These are phyloP conservation scores for Neoitamus cyanurus DNA, from an alignment of 2,888 invertebrate species.

Conservation along the genomic window DNA sequence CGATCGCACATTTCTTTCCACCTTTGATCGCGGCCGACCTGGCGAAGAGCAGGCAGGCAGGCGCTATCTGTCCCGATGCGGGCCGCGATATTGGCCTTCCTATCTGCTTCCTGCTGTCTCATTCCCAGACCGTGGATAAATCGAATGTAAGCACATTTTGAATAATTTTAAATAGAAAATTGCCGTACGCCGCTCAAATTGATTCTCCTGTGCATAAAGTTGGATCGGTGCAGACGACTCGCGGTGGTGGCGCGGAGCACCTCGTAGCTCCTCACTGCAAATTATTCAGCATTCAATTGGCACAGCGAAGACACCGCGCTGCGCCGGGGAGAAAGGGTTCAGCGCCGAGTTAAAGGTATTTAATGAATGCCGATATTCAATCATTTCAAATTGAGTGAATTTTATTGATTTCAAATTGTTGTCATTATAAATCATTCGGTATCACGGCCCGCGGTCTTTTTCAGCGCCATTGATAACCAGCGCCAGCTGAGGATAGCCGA, in stretches of 20 bases:
- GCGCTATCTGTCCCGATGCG: slow-evolving; percentile 20
- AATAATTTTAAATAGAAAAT: slow-evolving; percentile 48
- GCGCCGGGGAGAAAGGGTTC: neutral
- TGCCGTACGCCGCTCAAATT: slow-evolving; percentile 36
- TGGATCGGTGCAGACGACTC: neutral
- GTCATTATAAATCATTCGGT: slow-evolving; percentile 40
- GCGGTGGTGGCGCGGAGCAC: neutral
- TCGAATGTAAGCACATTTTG: slow-evolving; percentile 45
- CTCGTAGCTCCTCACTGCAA: neutral
- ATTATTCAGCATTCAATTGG: slow-evolving; percentile 22
- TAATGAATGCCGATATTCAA: slow-evolving; percentile 47
- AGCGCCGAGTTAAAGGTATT: neutral
- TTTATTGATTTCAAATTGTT: slow-evolving; percentile 46
- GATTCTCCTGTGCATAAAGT: slow-evolving; percentile 15
- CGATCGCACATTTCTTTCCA: slow-evolving; percentile 40
- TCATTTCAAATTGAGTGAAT: slow-evolving; percentile 44
- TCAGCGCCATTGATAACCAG: slow-evolving; percentile 10
- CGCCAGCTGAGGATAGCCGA: neutral
- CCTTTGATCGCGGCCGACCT: slow-evolving; percentile 33
- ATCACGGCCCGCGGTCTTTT: slow-evolving; percentile 20
- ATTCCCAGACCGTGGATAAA: slow-evolving; percentile 25
- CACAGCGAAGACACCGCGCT: neutral
- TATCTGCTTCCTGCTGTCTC: slow-evolving; percentile 26
- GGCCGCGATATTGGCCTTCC: slow-evolving; percentile 30
- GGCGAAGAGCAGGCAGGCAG: neutral